Evolutionary conservation across 2,888 invertebrate species (phyloP).

Genomic region (Ophion obscuratus): DNA sequence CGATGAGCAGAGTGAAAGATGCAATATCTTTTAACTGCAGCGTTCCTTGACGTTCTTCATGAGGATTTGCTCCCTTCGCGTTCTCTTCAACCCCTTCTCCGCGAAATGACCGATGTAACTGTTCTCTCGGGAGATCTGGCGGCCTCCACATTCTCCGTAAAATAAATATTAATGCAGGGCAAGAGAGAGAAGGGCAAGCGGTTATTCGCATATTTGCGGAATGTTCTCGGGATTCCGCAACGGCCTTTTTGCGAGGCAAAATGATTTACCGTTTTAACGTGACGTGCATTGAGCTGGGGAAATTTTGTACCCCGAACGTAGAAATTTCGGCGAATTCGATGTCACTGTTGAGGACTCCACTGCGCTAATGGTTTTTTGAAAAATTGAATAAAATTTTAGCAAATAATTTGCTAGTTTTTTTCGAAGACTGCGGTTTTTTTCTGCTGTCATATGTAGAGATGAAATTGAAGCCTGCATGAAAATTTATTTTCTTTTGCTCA

Average conservation of each 20-base stretch:
- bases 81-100: conserved; percentile 22
- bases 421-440: no score
- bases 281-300: neutral
- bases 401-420: no score
- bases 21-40: conserved; percentile 27
- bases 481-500: no score
- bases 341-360: neutral
- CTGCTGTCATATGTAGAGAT: no score
- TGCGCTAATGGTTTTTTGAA: no score
- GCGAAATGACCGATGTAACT: conserved; percentile 54
- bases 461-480: no score
- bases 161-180: conserved; percentile 65
- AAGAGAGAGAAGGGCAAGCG: conserved; percentile 14
- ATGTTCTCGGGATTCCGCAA: conserved; percentile 18
- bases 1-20: conserved; percentile 30
- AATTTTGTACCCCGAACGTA: neutral
- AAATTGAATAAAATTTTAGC: no score
- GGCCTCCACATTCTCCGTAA: conserved; percentile 23
- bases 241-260: neutral
- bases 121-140: conserved; percentile 47
- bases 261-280: conserved; percentile 11
- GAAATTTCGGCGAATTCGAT: neutral
- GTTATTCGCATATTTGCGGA: conserved; percentile 23
- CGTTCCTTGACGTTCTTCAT: conserved; percentile 23
- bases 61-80: conserved; percentile 28